Base-by-base conservation (phyloP, 2,113 vertebrate genomes). In the Vanacampus margaritifer region DNA sequence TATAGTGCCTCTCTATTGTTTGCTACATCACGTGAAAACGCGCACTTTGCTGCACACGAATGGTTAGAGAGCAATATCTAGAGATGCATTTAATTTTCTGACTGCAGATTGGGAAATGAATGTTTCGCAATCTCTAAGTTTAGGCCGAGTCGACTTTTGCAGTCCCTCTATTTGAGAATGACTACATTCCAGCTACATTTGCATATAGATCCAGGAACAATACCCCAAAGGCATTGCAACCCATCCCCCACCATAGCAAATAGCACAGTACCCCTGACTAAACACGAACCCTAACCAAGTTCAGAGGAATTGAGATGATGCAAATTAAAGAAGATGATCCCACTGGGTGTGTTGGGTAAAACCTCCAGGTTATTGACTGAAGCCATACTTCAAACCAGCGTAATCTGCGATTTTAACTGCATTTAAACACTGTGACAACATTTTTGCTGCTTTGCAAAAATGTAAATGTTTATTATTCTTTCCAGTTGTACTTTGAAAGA, bases 1-100 rank as follows among this genome's bases (percentile, higher is more conserved):
- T 83, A 84, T 78, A 84, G 84, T 79, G 85, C 78, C 85, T 87
- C 92, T 90, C 94, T 89, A 94, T 89, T 90, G 89, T 87, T 79
- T 84, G 85, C 69, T 56, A 67, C 51, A 80, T 79, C 90, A 89
- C 74, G 85, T 91, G 92, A 88, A 82, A 71, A 64, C 63, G 64
- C 78, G 57, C 78, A 84, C 88, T 93, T 92, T 91, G 59, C 86
- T 71, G 89, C 37, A 81, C 71, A 82, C 72, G 80, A 81, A 86
- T 76, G 78, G 79, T 75, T 69, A 74, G 81, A 81, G 73, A 76
- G 75, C 84, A 68, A 84, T 88, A 86, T 79, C 26, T 64, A 66
- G 69, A 64, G 63, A 84, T 68, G 65, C 77, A 74, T 84, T 87
- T 81, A 70, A 23, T 51, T 51, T 51, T 79, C 63, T 67, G 77